phyloP scores from a whole-genome alignment of 1,140 invertebrate genomes.

The Sitophilus oryzae region DNA sequence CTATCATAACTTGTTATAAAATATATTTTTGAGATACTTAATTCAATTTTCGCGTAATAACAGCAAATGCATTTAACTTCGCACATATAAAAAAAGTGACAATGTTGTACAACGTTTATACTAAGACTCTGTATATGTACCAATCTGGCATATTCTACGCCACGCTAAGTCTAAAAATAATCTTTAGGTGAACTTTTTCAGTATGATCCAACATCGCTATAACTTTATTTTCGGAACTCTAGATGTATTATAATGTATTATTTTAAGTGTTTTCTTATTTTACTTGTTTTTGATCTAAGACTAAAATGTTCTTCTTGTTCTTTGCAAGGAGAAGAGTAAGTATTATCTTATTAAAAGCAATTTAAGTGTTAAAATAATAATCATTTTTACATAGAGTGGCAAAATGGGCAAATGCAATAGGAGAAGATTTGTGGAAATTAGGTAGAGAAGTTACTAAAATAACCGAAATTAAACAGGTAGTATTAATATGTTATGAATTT shows the following conservation, averaged over 20 bases:
- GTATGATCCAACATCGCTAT: slow-evolving; percentile 7
- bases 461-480: slow-evolving; percentile 37
- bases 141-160: no score
- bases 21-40: no score
- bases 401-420: slow-evolving; percentile 40
- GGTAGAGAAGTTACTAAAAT: slow-evolving; percentile 38
- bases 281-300: neutral
- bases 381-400: slow-evolving; percentile 33
- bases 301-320: slow-evolving; percentile 6
- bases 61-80: no score
- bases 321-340: slow-evolving; percentile 32
- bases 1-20: no score
- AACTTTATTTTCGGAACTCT: slow-evolving; percentile 16
- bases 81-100: no score
- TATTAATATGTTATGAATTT: slow-evolving; percentile 11
- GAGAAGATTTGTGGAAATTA: slow-evolving; percentile 37
- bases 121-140: no score
- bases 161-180: slow-evolving; percentile 27
- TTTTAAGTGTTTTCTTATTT: neutral
- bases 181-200: slow-evolving; percentile 6
- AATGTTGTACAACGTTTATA: no score
- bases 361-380: slow-evolving; percentile 5
- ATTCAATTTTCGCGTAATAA: no score
- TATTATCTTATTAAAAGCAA: neutral
- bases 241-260: slow-evolving; percentile 16